These are phyloP conservation scores for Menidia beryllina DNA, from an alignment of 2,113 vertebrate genomes.

Conservation along the genomic window DNA sequence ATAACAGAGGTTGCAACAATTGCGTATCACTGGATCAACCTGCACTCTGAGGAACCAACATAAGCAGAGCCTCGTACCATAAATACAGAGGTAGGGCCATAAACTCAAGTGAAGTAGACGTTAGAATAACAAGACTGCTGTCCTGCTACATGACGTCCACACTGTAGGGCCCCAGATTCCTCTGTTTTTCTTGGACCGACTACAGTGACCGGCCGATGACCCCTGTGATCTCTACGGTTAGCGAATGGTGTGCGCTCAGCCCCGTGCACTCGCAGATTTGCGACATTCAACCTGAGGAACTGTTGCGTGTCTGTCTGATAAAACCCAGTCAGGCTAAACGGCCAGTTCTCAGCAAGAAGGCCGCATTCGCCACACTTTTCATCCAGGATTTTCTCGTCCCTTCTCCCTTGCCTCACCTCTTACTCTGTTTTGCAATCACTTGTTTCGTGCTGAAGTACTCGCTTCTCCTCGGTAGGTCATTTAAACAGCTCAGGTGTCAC, in stretches of 20 bases:
- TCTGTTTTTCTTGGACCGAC: constrained; percentile 66
- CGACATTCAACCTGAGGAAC: not conserved
- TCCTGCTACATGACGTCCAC: constrained; percentile 31
- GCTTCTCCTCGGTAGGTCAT: no score
- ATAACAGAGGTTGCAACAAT: constrained; percentile 45
- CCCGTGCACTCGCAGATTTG: not conserved
- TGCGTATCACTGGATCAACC: constrained; percentile 15
- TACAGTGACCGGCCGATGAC: constrained; percentile 48
- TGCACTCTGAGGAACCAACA: constrained; percentile 34
- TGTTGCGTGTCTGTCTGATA: not conserved
- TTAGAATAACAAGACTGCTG: constrained; percentile 53
- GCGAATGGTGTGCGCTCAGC: constrained; percentile 9
- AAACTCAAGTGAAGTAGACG: constrained; percentile 38
- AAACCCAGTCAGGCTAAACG: not conserved
- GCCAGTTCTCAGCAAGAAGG: constrained; percentile 27
- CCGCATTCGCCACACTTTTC: not conserved
- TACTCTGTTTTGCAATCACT: not conserved
- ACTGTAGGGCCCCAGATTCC: constrained; percentile 3
- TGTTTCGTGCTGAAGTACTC: not conserved
- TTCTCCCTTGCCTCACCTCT: constrained; percentile 17
- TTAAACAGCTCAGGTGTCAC: no score
- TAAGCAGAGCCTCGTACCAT: constrained; percentile 32
- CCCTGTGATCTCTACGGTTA: constrained; percentile 35
- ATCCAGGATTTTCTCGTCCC: constrained; percentile 32
- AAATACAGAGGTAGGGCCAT: constrained; percentile 37